phyloP scores from a whole-genome alignment of 2,113 vertebrate species.

The Cyanoliseus patagonus region DNA sequence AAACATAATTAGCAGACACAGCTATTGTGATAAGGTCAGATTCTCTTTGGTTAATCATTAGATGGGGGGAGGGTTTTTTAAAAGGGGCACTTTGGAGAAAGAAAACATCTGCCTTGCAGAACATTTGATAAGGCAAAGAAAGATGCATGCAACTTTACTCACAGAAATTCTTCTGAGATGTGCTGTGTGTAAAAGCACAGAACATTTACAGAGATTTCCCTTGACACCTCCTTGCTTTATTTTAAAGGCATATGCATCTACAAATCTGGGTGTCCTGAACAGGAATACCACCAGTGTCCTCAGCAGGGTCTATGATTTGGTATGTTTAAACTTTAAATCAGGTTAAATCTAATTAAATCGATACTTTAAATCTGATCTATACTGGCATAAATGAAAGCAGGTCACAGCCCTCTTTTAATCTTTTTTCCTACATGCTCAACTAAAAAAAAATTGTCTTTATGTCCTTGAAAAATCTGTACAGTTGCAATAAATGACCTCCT shows the following conservation, averaged over 20 bases:
- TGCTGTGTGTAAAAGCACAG: neutral
- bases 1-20: neutral
- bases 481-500: neutral
- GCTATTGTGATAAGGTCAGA: neutral
- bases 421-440: neutral
- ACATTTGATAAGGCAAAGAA: neutral
- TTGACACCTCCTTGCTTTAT: neutral
- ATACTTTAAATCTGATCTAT: slow-evolving; percentile 30
- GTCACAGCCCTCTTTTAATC: neutral
- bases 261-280: neutral
- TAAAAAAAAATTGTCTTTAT: neutral
- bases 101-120: neutral
- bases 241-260: neutral
- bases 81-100: neutral
- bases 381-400: slow-evolving; percentile 12
- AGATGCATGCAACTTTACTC: too few relatives aligned
- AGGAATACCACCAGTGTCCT: neutral
- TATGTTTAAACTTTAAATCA: neutral
- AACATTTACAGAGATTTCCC: neutral
- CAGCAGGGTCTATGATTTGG: neutral
- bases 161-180: neutral
- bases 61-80: neutral
- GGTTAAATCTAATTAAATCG: slow-evolving; percentile 32
- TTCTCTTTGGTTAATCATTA: neutral
- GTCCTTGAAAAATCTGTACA: neutral